Base-by-base conservation (phyloP, 2,797 vertebrate species). In the Spheniscus humboldti region DNA sequence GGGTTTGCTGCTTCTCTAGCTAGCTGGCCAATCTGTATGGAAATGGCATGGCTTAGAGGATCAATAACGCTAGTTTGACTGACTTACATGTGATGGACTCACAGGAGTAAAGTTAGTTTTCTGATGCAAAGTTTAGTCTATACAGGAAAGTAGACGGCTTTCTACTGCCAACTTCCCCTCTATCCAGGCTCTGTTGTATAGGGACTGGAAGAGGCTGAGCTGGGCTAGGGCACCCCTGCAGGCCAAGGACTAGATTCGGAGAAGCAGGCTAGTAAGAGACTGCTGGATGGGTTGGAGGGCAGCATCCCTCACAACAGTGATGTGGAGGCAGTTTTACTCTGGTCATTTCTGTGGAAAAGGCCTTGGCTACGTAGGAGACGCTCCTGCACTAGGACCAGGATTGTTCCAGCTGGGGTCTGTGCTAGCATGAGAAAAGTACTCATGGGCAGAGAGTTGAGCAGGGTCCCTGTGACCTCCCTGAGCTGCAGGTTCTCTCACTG, bases 261-360 rank as follows among this genome's bases (percentile, higher is more conserved):
- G n/a, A 17, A 12, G 3, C 9, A 9, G 7, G 6, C 13, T 63
- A 8, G 5, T 18, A 6, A 56, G 77, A 80, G 33, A 8, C 23
- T 80, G 48, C 79, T 80, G 50, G 48, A 11, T 66, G 25, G 23
- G 7, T 31, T 62, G 67, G 47, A 69, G 37, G 5, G 27, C 31
- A 68, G 15, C 0, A 0, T 62, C 23, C 8, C 18, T 86, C 11
- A 6, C 14, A 12, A 0, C 5, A 5, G 11, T 57, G 27, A 30
- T 57, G 28, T 39, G 13, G 56, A 52, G 31, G 17, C 47, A 37
- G 11, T 59, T 83, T 43, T 63, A 19, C 11, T 55, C 19, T 39
- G 48, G 8, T 47, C 2, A 2, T 43, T 47, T 63, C 56, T 63
- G 24, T 59, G 48, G 56, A 39, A 60, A 64, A 88, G 23, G 18